Percentiles rank a stretch among this genome's conserved stretches.
These are phyloP conservation scores for Hypotaenidia philippensis DNA, from an alignment of 2,797 vertebrate species.

Conservation along the genomic window DNA sequence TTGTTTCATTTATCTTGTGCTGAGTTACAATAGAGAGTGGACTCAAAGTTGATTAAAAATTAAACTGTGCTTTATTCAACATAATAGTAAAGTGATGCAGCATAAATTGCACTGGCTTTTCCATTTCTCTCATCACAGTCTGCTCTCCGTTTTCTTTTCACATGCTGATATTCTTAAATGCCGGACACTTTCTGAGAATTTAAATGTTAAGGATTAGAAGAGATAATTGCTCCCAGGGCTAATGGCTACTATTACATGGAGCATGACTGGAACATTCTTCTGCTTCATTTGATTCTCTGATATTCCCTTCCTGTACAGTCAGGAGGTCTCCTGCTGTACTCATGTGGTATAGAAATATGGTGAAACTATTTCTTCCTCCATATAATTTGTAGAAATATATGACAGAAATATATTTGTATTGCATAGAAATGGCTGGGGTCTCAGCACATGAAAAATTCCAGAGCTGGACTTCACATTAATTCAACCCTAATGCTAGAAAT, in stretches of 20 bases:
- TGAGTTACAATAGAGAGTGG: not conserved
- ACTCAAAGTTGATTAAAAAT: constrained; percentile 53
- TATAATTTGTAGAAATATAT: not conserved
- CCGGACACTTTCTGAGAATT: constrained; percentile 1
- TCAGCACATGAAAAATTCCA: not conserved
- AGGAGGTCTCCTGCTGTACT: constrained; percentile 10
- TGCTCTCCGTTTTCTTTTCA: constrained; percentile 34
- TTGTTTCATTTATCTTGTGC: constrained; percentile 38
- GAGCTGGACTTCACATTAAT: not conserved
- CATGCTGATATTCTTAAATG: constrained; percentile 35
- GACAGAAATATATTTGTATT: not conserved
- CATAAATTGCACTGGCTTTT: constrained; percentile 6
- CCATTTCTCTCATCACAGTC: constrained; percentile 16
- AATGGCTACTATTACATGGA: constrained; percentile 29
- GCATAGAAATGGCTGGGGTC: not conserved
- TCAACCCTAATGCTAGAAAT: not conserved
- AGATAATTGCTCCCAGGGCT: constrained; percentile 16
- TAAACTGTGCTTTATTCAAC: constrained; percentile 53
- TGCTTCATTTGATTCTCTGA: constrained; percentile 33
- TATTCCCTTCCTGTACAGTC: not conserved
- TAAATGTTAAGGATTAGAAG: constrained; percentile 48
- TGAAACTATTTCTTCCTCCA: not conserved
- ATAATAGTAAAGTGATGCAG: not conserved
- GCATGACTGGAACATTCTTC: constrained; percentile 34
- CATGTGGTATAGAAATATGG: not conserved